Percentiles rank a stretch among this genome's conserved stretches.
Evolutionary conservation across 2,113 vertebrate genomes (phyloP).

Genomic region (Corythornis cristatus): DNA sequence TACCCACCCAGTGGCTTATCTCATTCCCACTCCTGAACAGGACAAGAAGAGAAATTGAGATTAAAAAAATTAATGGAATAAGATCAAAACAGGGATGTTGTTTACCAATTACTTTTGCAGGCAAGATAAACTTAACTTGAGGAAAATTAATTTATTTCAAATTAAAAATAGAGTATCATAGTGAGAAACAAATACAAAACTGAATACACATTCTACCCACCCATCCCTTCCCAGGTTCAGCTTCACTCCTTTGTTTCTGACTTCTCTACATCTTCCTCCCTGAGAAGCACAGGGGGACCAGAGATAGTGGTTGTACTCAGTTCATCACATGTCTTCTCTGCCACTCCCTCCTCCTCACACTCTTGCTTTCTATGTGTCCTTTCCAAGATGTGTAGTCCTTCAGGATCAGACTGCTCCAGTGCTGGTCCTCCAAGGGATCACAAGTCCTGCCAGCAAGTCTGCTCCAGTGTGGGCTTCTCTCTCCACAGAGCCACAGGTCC

Average conservation of each 20-base stretch:
- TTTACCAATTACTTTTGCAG: background rate
- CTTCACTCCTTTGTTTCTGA: background rate
- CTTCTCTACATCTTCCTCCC: background rate
- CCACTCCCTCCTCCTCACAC: background rate
- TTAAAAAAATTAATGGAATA: background rate
- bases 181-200: background rate
- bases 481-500: background rate
- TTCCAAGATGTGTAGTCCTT: background rate
- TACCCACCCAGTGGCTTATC: background rate
- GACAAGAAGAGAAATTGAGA: background rate
- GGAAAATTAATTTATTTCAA: background rate
- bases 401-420: background rate
- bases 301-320: background rate
- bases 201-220: background rate
- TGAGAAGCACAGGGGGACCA: fast-evolving
- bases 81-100: background rate
- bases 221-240: background rate
- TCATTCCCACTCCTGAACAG: background rate
- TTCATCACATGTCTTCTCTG: background rate
- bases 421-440: fast-evolving
- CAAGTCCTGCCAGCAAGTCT: background rate
- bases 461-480: background rate
- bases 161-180: background rate
- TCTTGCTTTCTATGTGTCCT: background rate
- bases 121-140: background rate